Base-by-base conservation (phyloP, 1,140 invertebrate genomes). In the Cydia fagiglandana region DNA sequence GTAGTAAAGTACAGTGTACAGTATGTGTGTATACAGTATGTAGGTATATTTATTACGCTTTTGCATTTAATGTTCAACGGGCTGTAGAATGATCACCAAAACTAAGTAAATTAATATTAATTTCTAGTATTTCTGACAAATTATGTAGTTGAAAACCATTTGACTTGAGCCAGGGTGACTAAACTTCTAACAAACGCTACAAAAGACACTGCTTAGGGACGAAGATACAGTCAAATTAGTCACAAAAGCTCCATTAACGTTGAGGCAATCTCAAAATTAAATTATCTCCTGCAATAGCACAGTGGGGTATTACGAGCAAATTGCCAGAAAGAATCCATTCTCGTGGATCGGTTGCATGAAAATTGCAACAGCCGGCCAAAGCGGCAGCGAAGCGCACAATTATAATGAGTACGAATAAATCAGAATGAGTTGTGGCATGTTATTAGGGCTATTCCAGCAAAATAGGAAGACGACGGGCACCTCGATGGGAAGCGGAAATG, bases 351-450 rank as follows among this genome's bases (percentile, higher is more conserved):
- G 84, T 86, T 90, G 88, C 89, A 91, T 88, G 88, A 85, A 92
- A 88, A 90, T 90, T 92, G 90, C 89, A 90, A 88, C 86, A 88
- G 85, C 84, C 81, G 84, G 83, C 84, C 80, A 85, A 84, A 87
- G 83, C 81, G 81, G 85, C 88, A 90, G 83, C 88, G 81, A 81
- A 90, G 89, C 89, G 89, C 81, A 87, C 89, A 90, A 91, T 89
- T 91, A 90, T 91, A 92, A 92, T 87, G 89, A 91, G 89, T 84
- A 78, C 79, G 83, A 84, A 90, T 91, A 91, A 92, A 92, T 92
- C 91, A 91, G 86, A 86, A 89, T 89, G 88, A 91, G 83, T 89
- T 90, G 89, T 90, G 89, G 89, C 88, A 87, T 87, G 86, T 89
- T 92, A 91, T 91, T 91, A 92, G 85, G 84, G 83, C 84, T 85